Base-by-base conservation (phyloP, 1,140 invertebrate genomes). In the Mamestra configurata region DNA sequence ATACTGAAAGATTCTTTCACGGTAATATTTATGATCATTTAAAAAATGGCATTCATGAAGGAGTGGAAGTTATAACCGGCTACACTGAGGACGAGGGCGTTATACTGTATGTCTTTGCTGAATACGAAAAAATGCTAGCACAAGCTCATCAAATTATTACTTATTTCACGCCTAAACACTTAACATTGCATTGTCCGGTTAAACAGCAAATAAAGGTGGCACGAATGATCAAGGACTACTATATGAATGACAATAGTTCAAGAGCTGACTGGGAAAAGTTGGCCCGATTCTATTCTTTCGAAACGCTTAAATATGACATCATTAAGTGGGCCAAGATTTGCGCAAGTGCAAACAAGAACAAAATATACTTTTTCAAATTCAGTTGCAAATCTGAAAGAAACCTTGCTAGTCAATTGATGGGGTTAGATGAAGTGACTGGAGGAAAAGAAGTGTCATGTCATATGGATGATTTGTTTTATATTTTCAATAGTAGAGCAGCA, bases 1-100 rank as follows among this genome's bases (percentile, higher is more conserved):
- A 85, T 35, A 82, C 82, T 57, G 88, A 89, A 80, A 81, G 81
- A 73, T 89, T 83, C 53, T 85, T 86, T 37, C 82, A 77, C 61
- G 86, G 83, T 13, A 73, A 87, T 53, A 5, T 84, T 8, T 71
- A 51, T 53, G 80, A 83, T 20, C 70, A 51, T 31, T 11, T 88
- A 4, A 53, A 70, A 31, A 82, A 80, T 40, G 81, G 82, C 13
- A 70, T 88, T 15, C 84, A 87, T 59, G 80, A 87, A 24, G 83
- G 70, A 8, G 80, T 89, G 11, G 85, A 89, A 18, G 72, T 89
- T 5, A 77, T 89, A 15, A 78, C n/a, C 3, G 71, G 71, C 0
- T 59, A 13, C 8, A 73, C 51, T n/a, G 4, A 31, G 59, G 71
- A 73, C 8, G 71, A 73, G 40, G 71, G 71, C 13, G n/a, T 73